Evolutionary conservation across 2,113 vertebrate genomes (phyloP), one percentile per base, ranked within the genome.

Genomic region (Odocoileus virginianus): DNA sequence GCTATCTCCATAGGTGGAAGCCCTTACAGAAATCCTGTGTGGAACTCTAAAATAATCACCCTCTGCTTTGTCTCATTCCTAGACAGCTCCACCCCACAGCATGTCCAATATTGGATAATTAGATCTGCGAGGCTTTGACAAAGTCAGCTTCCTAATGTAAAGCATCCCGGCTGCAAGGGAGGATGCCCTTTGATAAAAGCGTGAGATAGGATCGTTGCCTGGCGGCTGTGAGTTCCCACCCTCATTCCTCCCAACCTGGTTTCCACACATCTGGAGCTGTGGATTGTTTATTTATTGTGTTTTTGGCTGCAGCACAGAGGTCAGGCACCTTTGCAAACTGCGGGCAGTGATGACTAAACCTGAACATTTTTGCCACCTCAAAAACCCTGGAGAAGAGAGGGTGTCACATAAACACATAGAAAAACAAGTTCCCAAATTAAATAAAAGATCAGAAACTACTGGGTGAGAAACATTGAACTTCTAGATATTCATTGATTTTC

Each of bases 341-440:
- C 5, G 1, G 28, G n/a, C 64, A 58, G 50, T 1, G 13, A 55
- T 17, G 25, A 15, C 87, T 57, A 81, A 55, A 13, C 8, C 33
- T 79, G 27, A 8, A 13, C 0, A 1, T 36, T 0, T 52, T 79
- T 33, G 33, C 47, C 74, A 54, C 64, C 76, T 76, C 47, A 57
- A 28, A 64, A 52, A 25, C 23, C 54, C 40, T 27, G 7, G 30
- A 58, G 78, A 90, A 61, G 12, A 6, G 58, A 52, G 5, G 2
- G 7, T 0, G 0, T 4, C 84, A 60, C 57, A 50, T 8, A 64
- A 15, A 12, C 5, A 64, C 9, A 30, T 0, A 2, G 64, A 57
- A 57, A 61, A 30, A 12, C 30, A 85, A 30, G 43, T 27, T 27
- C 30, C 67, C 5, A 27, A 28, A 7, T 36, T 47, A 50, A 50